phyloP scores from a whole-genome alignment of 2,113 vertebrate genomes.

The Trematomus loennbergii region DNA sequence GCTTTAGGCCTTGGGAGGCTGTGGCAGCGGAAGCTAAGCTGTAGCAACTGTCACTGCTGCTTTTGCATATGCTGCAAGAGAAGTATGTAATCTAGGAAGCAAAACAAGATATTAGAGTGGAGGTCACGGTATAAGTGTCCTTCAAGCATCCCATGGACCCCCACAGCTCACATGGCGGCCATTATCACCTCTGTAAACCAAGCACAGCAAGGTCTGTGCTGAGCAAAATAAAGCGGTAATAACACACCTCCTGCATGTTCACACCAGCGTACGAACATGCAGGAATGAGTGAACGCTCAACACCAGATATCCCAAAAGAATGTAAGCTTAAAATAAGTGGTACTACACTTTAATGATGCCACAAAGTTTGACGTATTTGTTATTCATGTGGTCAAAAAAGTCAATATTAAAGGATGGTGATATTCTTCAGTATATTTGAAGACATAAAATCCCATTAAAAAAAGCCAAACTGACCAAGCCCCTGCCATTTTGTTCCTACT shows the following conservation, averaged over 20 bases:
- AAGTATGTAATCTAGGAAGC: neutral
- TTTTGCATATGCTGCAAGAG: conserved; percentile 9
- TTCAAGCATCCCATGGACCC: conserved; percentile 29
- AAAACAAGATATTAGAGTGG: conserved; percentile 14
- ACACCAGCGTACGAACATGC: conserved; percentile 2
- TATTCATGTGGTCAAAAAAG: neutral
- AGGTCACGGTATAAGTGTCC: conserved; percentile 50
- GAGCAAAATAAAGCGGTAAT: conserved; percentile 15
- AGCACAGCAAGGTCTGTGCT: conserved; percentile 19
- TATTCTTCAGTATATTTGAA: neutral
- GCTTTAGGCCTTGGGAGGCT: conserved; percentile 11
- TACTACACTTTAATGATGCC: neutral
- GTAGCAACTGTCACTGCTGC: conserved; percentile 26
- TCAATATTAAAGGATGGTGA: neutral
- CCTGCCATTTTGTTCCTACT: neutral
- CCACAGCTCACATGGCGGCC: conserved; percentile 39
- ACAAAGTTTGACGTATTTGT: neutral
- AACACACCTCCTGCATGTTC: conserved; percentile 26
- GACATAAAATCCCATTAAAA: neutral
- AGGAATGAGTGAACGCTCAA: conserved; percentile 2
- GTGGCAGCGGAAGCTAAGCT: conserved; percentile 50
- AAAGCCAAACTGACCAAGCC: neutral
- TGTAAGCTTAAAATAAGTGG: neutral
- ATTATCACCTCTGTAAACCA: conserved; percentile 51
- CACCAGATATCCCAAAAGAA: neutral